phyloP scores from a whole-genome alignment of 2,797 vertebrate species.

The Vireo griseus region DNA sequence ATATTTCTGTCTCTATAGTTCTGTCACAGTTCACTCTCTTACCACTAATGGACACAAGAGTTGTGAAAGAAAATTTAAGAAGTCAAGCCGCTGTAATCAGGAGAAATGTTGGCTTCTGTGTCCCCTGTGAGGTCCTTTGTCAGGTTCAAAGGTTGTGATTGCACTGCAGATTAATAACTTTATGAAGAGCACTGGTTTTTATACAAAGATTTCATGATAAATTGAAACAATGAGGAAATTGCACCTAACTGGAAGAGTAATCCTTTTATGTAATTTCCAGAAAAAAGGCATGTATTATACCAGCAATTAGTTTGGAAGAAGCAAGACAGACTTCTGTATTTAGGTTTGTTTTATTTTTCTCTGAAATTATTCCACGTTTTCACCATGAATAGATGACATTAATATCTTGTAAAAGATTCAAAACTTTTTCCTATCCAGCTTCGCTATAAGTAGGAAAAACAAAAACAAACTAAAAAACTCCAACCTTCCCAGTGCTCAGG shows the following conservation, averaged over 20 bases:
- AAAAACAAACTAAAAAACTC: not conserved
- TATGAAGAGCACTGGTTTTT: not conserved
- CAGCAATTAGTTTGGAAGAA: not conserved
- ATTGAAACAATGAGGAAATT: not conserved
- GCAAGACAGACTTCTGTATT: not conserved
- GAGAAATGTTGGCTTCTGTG: not conserved
- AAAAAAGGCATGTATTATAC: not conserved
- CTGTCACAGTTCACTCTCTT: not conserved
- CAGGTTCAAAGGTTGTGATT: not conserved
- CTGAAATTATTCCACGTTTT: not conserved
- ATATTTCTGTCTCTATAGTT: not conserved
- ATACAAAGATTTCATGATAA: not conserved
- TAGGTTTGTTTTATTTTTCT: not conserved
- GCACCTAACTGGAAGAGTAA: not conserved
- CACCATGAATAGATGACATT: not conserved
- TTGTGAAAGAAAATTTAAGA: not conserved
- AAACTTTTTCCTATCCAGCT: not conserved
- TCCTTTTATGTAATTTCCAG: not conserved
- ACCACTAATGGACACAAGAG: fast-evolving
- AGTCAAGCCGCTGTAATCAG: not conserved
- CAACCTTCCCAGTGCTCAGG: not conserved
- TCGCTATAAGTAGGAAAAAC: not conserved
- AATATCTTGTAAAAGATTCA: not conserved
- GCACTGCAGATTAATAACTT: not conserved
- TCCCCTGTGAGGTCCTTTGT: not conserved